phyloP scores from a whole-genome alignment of 2,113 vertebrate genomes.

The Mustelus asterias region DNA sequence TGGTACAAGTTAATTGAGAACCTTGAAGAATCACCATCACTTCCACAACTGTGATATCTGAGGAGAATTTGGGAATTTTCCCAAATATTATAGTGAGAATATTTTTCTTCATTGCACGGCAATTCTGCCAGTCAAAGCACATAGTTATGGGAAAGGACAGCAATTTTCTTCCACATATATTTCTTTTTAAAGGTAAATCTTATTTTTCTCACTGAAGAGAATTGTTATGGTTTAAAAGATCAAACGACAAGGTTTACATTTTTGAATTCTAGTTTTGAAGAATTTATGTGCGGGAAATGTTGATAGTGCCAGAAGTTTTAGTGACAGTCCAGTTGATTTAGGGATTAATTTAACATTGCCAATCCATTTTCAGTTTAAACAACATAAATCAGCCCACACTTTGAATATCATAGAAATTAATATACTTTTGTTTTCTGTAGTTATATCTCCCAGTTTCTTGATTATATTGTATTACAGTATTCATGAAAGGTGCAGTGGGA shows the following conservation, averaged over 20 bases:
- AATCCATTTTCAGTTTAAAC: neutral
- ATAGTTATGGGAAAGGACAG: neutral
- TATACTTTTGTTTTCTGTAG: neutral
- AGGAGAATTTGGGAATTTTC: neutral
- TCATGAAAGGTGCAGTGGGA: neutral
- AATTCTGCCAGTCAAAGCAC: neutral
- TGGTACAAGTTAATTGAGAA: neutral
- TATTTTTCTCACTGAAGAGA: neutral
- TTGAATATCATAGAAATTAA: neutral
- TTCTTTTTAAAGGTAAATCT: neutral
- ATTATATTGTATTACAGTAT: neutral
- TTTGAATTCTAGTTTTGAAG: neutral
- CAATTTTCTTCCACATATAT: neutral
- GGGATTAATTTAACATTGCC: neutral
- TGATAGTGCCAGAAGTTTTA: neutral
- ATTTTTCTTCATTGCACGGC: neutral
- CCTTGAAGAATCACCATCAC: neutral
- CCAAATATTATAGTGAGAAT: neutral
- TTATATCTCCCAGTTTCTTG: neutral
- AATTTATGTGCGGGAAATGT: neutral
- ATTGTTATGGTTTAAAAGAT: neutral
- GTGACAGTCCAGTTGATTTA: neutral
- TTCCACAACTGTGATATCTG: neutral
- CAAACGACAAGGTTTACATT: neutral
- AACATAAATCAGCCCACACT: neutral